These are phyloP conservation scores for Motacilla tschutschensis DNA, from an alignment of 2,113 vertebrate genomes.

Conservation along the genomic window DNA sequence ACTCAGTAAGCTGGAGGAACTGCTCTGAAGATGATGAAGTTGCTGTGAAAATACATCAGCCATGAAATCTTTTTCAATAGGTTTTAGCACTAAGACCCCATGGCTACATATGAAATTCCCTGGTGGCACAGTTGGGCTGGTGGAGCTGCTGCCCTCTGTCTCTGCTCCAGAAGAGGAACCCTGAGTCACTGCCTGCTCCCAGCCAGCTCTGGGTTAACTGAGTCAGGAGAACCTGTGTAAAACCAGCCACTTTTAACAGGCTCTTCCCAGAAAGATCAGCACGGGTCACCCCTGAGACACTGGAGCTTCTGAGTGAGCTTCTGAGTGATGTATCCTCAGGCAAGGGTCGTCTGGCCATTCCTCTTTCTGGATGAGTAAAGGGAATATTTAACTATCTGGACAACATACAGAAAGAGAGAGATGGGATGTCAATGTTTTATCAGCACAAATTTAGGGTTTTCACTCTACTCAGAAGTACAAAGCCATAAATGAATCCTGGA, in stretches of 20 bases:
- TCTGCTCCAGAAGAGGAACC: neutral
- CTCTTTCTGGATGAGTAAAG: neutral
- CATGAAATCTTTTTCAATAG: neutral
- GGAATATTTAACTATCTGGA: neutral
- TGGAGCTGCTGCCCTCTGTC: neutral
- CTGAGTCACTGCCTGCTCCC: fast-evolving
- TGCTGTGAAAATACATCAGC: neutral
- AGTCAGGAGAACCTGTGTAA: neutral
- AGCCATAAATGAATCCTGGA: neutral
- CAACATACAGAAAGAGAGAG: fast-evolving
- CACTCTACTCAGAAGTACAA: neutral
- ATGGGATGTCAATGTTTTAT: neutral
- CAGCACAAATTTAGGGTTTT: neutral
- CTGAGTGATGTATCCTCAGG: neutral
- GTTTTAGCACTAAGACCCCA: neutral
- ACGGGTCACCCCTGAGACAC: neutral
- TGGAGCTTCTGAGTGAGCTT: neutral
- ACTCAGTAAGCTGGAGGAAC: neutral
- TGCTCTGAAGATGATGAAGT: neutral
- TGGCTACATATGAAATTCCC: neutral
- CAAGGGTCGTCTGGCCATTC: neutral
- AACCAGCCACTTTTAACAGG: neutral
- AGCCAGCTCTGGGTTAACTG: neutral
- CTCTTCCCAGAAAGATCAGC: neutral
- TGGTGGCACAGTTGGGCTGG: neutral